Evolutionary conservation across 2,113 vertebrate species (phyloP).

Genomic region (Eulemur macaco): DNA sequence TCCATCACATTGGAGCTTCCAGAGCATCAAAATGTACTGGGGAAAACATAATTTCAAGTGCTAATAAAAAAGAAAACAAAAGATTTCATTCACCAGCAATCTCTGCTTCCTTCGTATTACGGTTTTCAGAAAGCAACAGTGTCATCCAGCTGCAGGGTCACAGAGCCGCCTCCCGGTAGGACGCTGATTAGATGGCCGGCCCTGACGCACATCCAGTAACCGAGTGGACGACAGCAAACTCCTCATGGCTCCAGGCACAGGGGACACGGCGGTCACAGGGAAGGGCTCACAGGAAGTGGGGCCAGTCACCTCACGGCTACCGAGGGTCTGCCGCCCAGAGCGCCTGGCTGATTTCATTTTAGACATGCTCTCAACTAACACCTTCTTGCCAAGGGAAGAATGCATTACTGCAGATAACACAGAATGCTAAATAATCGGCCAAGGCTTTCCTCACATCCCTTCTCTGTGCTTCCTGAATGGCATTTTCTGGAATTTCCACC

Average conservation of each 20-base stretch:
- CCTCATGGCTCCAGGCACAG: background rate
- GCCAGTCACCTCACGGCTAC: background rate
- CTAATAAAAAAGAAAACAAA: constrained; percentile 16
- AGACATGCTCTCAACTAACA: background rate
- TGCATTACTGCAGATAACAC: background rate
- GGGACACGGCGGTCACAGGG: rapidly evolving
- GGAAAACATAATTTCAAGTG: background rate
- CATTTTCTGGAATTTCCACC: constrained; percentile 22
- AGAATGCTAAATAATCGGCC: background rate
- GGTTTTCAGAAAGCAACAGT: background rate
- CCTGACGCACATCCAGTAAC: too few species aligned
- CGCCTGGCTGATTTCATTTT: background rate
- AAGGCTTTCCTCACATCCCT: background rate
- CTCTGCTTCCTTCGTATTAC: background rate
- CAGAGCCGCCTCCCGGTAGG: background rate
- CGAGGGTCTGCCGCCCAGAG: background rate
- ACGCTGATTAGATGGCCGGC: background rate
- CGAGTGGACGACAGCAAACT: background rate
- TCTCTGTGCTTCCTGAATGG: background rate
- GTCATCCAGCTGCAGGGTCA: background rate
- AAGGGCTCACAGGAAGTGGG: background rate
- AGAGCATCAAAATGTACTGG: background rate
- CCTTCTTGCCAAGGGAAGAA: constrained; percentile 12
- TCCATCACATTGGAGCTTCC: background rate
- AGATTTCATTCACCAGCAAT: background rate